These are phyloP conservation scores for Sebastes variabilis DNA, from an alignment of 2,797 vertebrate species.

Conservation along the genomic window DNA sequence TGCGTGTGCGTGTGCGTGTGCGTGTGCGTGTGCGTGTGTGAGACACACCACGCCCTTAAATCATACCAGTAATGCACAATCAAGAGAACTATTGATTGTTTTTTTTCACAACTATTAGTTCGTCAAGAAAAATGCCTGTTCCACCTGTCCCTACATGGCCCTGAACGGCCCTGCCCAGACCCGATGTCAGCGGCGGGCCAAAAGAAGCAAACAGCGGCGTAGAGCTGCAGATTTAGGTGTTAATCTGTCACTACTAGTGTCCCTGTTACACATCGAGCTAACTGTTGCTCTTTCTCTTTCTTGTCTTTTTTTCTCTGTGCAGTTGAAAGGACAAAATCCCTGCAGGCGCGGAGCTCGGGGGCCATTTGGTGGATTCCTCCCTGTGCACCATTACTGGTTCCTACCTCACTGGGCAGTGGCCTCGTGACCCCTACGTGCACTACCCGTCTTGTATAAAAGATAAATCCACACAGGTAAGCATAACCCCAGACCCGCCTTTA, in stretches of 20 bases:
- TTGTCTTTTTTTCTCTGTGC: conserved; percentile 59
- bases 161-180: no score
- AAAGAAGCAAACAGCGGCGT: neutral
- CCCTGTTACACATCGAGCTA: neutral
- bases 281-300: neutral
- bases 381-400: conserved; percentile 91
- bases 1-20: no score
- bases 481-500: conserved; percentile 1
- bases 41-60: no score
- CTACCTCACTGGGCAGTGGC: conserved; percentile 95
- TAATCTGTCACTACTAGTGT: neutral
- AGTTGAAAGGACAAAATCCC: conserved; percentile 90
- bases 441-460: conserved; percentile 93
- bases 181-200: no score
- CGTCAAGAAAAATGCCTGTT: no score
- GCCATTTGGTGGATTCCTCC: conserved; percentile 88
- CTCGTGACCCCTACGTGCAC: conserved; percentile 87
- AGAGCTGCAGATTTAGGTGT: neutral
- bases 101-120: no score
- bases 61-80: no score
- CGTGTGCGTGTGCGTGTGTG: no score
- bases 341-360: conserved; percentile 85
- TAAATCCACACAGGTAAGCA: conserved; percentile 92
- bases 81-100: no score
- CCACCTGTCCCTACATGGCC: no score